Evolutionary conservation across 2,888 invertebrate genomes (phyloP), one percentile per base, ranked within the genome.

Genomic region (Protodeltote pygarga): DNA sequence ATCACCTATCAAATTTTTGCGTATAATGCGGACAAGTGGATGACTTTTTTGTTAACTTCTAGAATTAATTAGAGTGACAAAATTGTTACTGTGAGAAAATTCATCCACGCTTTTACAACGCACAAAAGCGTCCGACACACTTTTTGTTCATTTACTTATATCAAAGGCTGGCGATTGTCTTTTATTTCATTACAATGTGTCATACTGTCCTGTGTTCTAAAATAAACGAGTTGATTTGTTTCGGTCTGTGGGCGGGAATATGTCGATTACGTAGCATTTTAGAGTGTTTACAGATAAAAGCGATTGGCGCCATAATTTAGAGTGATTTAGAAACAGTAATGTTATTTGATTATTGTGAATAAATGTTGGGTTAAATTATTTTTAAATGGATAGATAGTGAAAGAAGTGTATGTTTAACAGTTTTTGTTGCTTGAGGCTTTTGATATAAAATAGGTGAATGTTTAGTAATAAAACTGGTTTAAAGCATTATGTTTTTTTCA

Each of bases 131-230:
- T 61, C 58, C 41, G 65, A 41, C 38, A 64, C 49, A 68, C 39
- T 65, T 78, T 75, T 78, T 76, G 72, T 75, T 76, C 71, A 44
- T 68, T 66, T 69, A 46, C 40, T 38, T 47, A 60, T 75, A 79
- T 79, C 79, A 79, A 79, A 79, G 79, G 49, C 29, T 8, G 14
- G 44, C 27, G 19, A 58, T 66, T 65, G 67, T 69, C 63, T 62
- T 70, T 67, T 67, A 67, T 65, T 71, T 77, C 60, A 75, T 71
- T 73, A 72, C 65, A 71, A 65, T 64, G 71, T 64, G 52, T 71
- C 70, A 68, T 67, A 63, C 57, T 54, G 49, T 34, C 16, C 13
- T 49, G 42, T 5, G 38, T 24, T 42, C 54, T 57, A 48, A 65
- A 73, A 65, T 70, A 55, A 70, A 49, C 46, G 37, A 51, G 38